phyloP scores from a whole-genome alignment of 2,797 vertebrate species.

The Thripadectes ignobilis region DNA sequence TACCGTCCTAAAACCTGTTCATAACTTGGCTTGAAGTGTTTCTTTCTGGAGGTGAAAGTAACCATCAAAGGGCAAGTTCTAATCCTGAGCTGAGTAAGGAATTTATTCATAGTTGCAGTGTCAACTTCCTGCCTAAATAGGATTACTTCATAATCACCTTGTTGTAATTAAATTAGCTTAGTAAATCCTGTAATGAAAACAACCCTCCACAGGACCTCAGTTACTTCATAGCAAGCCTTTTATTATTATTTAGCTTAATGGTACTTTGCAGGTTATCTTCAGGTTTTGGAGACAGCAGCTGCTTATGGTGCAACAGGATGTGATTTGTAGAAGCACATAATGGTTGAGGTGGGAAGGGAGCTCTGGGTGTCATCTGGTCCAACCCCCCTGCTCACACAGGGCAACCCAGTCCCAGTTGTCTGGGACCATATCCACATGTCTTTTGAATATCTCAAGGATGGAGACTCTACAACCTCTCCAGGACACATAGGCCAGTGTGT shows the following conservation, averaged over 20 bases:
- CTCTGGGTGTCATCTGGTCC: neutral
- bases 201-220: neutral
- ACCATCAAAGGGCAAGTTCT: neutral
- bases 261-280: neutral
- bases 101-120: neutral
- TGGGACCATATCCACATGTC: neutral
- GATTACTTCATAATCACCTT: conserved; percentile 13
- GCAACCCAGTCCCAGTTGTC: neutral
- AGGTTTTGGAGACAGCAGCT: neutral
- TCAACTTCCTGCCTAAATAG: neutral
- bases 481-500: too few species aligned
- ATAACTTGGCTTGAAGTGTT: neutral
- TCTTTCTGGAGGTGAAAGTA: neutral
- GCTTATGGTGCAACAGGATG: neutral
- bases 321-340: neutral
- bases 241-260: neutral
- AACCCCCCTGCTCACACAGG: neutral
- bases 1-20: neutral
- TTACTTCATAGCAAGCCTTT: neutral
- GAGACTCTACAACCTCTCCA: neutral
- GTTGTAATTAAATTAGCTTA: conserved; percentile 8
- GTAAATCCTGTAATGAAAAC: conserved; percentile 16
- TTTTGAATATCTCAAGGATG: neutral
- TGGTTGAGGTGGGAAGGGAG: neutral
- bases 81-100: neutral